Percentiles rank a stretch among this genome's conserved stretches.
phyloP scores from a whole-genome alignment of 2,888 invertebrate species.

The Metalampra italica region DNA sequence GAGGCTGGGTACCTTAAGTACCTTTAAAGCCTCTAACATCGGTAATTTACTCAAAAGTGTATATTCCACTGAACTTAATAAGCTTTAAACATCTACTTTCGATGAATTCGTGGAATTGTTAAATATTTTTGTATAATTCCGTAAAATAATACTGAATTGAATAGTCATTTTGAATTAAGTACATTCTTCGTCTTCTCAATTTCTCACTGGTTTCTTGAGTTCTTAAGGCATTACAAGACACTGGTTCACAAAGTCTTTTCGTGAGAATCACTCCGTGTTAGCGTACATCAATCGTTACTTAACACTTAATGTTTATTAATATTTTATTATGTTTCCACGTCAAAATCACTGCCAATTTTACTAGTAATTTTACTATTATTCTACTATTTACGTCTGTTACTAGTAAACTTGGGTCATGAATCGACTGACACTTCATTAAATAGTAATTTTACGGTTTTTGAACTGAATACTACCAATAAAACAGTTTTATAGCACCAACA shows the following conservation, averaged over 20 bases:
- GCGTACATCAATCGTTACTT: slow-evolving; percentile 59
- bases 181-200: neutral
- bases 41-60: too few species aligned
- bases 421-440: slow-evolving; percentile 46
- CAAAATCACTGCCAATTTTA: slow-evolving; percentile 53
- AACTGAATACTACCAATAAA: slow-evolving; percentile 3
- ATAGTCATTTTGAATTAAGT: slow-evolving; percentile 2
- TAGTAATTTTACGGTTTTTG: neutral
- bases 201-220: neutral
- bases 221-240: slow-evolving; percentile 21
- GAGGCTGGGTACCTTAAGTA: too few species aligned
- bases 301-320: slow-evolving; percentile 39
- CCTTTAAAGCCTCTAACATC: too few species aligned
- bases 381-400: slow-evolving; percentile 27
- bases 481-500: slow-evolving; percentile 29
- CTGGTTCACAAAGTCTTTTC: slow-evolving; percentile 23
- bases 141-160: slow-evolving; percentile 11
- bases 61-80: too few species aligned
- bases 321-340: slow-evolving; percentile 63
- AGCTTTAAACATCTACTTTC: too few species aligned
- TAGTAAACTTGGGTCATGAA: slow-evolving; percentile 48
- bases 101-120: too few species aligned
- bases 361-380: slow-evolving; percentile 31
- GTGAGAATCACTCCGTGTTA: slow-evolving; percentile 52
- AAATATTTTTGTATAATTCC: neutral